Evolutionary conservation across 2,888 invertebrate genomes (phyloP).

Genomic region (Pseudoips prasinana): DNA sequence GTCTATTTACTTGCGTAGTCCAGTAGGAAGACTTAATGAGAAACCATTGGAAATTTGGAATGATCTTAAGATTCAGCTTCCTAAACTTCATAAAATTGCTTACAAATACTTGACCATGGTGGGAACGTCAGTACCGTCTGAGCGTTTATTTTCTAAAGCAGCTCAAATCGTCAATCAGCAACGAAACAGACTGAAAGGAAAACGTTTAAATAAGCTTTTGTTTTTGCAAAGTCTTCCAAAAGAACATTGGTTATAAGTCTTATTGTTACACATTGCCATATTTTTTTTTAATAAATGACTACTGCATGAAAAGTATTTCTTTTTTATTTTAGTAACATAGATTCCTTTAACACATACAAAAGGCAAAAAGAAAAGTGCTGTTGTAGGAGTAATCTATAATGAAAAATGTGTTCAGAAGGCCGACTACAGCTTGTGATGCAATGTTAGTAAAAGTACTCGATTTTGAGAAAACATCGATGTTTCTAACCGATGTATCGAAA

Average conservation of each 20-base stretch:
- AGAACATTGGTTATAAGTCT: conserved; percentile 12
- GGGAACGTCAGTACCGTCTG: conserved; percentile 21
- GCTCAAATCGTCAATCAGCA: conserved; percentile 21
- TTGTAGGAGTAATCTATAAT: no score
- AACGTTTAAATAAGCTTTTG: conserved; percentile 22
- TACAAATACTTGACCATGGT: conserved; percentile 26
- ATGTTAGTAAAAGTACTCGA: no score
- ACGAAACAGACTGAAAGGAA: conserved; percentile 22
- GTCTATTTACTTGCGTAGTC: conserved; percentile 26
- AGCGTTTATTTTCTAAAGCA: conserved; percentile 17
- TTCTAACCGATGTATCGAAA: no score
- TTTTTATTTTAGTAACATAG: no score
- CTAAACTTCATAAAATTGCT: conserved; percentile 22
- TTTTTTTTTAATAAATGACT: no score
- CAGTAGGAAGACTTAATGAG: conserved; percentile 26
- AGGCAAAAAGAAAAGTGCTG: no score
- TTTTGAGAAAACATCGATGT: no score
- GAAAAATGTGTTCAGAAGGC: no score
- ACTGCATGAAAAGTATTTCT: no score
- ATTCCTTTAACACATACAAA: no score
- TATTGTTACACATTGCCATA: no score
- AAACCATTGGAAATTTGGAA: conserved; percentile 27
- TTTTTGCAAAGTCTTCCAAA: conserved; percentile 17
- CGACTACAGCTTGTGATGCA: no score
- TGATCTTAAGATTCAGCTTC: conserved; percentile 24